phyloP scores from a whole-genome alignment of 2,113 vertebrate genomes.

The Cyanoderma ruficeps region DNA sequence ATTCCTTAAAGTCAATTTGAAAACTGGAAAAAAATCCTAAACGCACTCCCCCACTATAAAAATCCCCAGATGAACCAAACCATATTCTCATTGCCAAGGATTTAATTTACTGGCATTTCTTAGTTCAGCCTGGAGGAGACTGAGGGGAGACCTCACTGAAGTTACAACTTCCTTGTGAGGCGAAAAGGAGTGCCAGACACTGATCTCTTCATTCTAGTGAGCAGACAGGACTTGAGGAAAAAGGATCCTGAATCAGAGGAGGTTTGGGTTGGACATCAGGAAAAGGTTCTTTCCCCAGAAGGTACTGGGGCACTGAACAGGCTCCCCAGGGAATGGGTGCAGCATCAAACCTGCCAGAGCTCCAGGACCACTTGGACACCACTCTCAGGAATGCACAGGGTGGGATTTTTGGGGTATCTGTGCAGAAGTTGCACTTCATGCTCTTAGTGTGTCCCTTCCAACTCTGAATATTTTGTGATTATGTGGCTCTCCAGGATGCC shows the following conservation, averaged over 20 bases:
- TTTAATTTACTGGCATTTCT: neutral
- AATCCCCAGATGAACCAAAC: neutral
- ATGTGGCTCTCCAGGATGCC: neutral
- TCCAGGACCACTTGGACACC: accelerated
- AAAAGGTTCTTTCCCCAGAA: neutral
- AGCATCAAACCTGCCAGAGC: accelerated
- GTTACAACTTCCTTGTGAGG: neutral
- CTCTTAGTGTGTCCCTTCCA: neutral
- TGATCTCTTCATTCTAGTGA: neutral
- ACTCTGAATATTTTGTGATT: neutral
- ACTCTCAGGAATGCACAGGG: accelerated
- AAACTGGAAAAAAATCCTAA: neutral
- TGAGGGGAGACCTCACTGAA: neutral
- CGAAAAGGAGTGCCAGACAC: neutral
- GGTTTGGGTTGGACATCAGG: neutral
- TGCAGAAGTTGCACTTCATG: neutral
- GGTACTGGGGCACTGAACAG: accelerated
- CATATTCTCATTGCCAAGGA: neutral
- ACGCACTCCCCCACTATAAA: neutral
- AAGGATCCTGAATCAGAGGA: neutral
- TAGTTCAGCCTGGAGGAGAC: neutral
- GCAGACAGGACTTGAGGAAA: neutral
- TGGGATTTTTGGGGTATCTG: neutral
- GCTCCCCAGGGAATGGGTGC: neutral
- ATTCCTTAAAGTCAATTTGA: neutral